These are phyloP conservation scores for Melipona quadrifasciata DNA, from an alignment of 1,140 invertebrate species.

Conservation along the genomic window DNA sequence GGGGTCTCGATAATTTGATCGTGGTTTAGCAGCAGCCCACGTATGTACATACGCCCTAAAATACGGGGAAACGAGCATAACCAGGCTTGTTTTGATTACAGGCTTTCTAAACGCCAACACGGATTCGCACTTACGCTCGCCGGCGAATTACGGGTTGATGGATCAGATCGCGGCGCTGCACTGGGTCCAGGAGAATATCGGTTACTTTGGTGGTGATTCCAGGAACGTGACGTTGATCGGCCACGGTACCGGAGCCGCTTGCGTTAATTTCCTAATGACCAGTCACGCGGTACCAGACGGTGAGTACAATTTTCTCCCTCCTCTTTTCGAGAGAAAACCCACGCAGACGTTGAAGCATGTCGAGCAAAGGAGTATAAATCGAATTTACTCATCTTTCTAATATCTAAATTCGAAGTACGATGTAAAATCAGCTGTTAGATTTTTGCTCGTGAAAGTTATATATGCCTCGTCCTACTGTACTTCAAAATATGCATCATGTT, in stretches of 20 bases:
- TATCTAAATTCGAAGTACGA: too few species aligned
- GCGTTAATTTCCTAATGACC: slow-evolving; percentile 96
- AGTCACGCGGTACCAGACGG: slow-evolving; percentile 96
- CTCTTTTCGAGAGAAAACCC: not conserved
- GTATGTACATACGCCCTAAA: not conserved
- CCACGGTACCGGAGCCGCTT: slow-evolving; percentile 96
- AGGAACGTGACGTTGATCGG: slow-evolving; percentile 97
- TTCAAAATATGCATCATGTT: too few species aligned
- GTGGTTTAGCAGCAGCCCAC: slow-evolving; percentile 20
- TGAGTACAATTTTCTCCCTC: slow-evolving; percentile 79
- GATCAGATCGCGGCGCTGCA: slow-evolving; percentile 96
- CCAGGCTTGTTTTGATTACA: slow-evolving; percentile 80
- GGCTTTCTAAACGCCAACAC: slow-evolving; percentile 94
- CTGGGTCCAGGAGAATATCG: slow-evolving; percentile 97
- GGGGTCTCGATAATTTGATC: slow-evolving; percentile 33
- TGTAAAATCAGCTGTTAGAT: too few species aligned
- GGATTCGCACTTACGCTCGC: slow-evolving; percentile 90
- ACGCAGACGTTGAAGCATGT: too few species aligned
- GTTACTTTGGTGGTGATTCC: slow-evolving; percentile 94
- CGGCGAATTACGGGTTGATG: slow-evolving; percentile 97
- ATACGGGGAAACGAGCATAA: slow-evolving; percentile 47
- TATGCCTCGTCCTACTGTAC: too few species aligned
- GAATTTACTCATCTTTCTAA: too few species aligned
- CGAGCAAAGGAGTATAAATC: too few species aligned
- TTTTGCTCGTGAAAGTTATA: too few species aligned